Conservation (phyloP, 2,113 vertebrate genomes). For the Sceloporus undulatus region DNA sequence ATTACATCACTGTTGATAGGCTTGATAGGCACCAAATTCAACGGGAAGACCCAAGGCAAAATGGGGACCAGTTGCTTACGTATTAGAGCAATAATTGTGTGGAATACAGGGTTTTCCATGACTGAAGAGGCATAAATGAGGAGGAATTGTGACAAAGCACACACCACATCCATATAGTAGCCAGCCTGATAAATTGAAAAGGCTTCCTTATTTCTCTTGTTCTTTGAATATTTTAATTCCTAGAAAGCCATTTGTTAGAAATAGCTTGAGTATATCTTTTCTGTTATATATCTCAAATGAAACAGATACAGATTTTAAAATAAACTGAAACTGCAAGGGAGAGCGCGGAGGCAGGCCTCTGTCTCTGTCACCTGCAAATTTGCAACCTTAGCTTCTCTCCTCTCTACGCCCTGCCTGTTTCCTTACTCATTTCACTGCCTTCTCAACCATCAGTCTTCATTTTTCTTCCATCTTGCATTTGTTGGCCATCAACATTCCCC, state of each 20-base stretch:
- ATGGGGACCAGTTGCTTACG: too few relatives aligned
- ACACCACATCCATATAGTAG: neutral
- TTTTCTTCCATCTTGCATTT: neutral
- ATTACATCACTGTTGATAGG: too few relatives aligned
- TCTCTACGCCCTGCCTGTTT: slow-evolving; percentile 28
- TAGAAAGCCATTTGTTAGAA: neutral
- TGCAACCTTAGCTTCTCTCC: neutral
- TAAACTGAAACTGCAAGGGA: neutral
- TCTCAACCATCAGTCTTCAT: neutral
- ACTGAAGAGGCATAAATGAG: neutral
- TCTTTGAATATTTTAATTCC: too few relatives aligned
- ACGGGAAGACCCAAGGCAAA: too few relatives aligned
- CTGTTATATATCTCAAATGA: neutral
- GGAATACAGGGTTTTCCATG: neutral
- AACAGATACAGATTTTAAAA: neutral
- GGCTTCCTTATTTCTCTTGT: too few relatives aligned
- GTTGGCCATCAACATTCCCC: neutral
- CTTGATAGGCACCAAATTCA: too few relatives aligned
- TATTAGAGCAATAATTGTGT: too few relatives aligned
- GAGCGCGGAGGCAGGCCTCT: neutral
- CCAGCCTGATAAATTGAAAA: neutral
- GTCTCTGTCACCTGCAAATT: neutral
- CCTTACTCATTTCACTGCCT: slow-evolving; percentile 36
- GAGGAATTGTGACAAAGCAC: neutral
- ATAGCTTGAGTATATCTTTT: neutral